Percentiles rank a stretch among this genome's conserved stretches.
Conservation (phyloP, 2,888 invertebrate genomes). For the Enchytraeus crypticus region DNA sequence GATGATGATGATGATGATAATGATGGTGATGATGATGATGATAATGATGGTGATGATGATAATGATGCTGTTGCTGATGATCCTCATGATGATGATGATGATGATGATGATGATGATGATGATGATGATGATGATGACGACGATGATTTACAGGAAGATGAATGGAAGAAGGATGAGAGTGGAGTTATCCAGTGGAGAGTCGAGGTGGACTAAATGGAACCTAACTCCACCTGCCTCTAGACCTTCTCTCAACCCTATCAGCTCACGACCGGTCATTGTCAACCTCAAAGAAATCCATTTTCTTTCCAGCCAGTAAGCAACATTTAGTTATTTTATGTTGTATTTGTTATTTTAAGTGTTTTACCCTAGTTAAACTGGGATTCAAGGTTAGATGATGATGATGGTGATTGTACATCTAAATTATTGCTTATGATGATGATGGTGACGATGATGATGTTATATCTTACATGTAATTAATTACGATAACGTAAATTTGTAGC, state of each 20-base stretch:
- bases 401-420: too few relatives aligned
- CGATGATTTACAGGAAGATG: conserved; percentile 54
- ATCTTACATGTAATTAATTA: too few relatives aligned
- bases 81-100: background rate
- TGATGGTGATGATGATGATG: too few relatives aligned
- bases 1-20: too few relatives aligned
- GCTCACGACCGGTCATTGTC: background rate
- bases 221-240: background rate
- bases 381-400: too few relatives aligned
- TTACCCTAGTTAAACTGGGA: too few relatives aligned
- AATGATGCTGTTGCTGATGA: too few relatives aligned
- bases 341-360: too few relatives aligned
- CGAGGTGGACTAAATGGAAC: conserved; percentile 31
- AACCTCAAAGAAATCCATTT: background rate
- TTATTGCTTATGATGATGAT: too few relatives aligned
- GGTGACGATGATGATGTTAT: too few relatives aligned
- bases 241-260: background rate
- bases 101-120: background rate
- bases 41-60: too few relatives aligned
- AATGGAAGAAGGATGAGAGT: conserved; percentile 49
- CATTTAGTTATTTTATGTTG: background rate
- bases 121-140: conserved; percentile 48
- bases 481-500: too few relatives aligned
- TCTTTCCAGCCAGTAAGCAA: background rate
- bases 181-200: conserved; percentile 47